Evolutionary conservation across 2,888 invertebrate species (phyloP).

Genomic region (Andrena haemorrhoa): DNA sequence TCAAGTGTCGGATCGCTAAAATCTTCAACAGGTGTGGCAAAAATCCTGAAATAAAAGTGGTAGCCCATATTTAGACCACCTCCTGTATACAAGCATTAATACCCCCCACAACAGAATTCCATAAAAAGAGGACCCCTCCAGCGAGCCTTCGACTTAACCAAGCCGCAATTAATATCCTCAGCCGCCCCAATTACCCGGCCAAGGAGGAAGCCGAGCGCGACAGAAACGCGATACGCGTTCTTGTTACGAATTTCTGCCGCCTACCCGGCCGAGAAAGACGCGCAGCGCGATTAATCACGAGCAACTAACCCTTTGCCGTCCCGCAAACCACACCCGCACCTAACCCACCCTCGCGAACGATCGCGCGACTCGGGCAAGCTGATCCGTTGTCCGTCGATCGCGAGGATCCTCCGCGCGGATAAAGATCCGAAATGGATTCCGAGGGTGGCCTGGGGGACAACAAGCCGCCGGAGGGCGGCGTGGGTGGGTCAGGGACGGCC

Average conservation of each 20-base stretch:
- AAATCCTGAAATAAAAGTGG: too few relatives aligned
- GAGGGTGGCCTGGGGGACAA: constrained; percentile 27
- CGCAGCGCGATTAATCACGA: constrained; percentile 38
- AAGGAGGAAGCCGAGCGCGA: neutral
- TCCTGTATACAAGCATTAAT: too few relatives aligned
- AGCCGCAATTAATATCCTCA: constrained; percentile 12
- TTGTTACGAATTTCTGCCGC: neutral
- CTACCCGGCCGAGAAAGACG: constrained; percentile 13
- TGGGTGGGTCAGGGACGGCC: neutral
- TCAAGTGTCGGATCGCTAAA: too few relatives aligned
- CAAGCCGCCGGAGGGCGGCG: neutral
- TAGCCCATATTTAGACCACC: too few relatives aligned
- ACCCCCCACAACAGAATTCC: too few relatives aligned
- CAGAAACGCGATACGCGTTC: constrained; percentile 8
- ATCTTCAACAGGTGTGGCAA: too few relatives aligned
- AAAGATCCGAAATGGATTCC: constrained; percentile 71
- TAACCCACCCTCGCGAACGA: neutral
- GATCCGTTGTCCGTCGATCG: constrained; percentile 52
- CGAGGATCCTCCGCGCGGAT: constrained; percentile 42
- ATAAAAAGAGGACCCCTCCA: neutral
- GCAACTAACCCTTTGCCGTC: constrained; percentile 39
- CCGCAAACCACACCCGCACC: neutral
- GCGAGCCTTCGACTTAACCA: neutral
- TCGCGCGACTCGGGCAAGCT: constrained; percentile 28
- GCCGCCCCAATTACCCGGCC: constrained; percentile 17